Base-by-base conservation (phyloP, 2,888 invertebrate species). In the Rhimphoctona megacephalus region DNA sequence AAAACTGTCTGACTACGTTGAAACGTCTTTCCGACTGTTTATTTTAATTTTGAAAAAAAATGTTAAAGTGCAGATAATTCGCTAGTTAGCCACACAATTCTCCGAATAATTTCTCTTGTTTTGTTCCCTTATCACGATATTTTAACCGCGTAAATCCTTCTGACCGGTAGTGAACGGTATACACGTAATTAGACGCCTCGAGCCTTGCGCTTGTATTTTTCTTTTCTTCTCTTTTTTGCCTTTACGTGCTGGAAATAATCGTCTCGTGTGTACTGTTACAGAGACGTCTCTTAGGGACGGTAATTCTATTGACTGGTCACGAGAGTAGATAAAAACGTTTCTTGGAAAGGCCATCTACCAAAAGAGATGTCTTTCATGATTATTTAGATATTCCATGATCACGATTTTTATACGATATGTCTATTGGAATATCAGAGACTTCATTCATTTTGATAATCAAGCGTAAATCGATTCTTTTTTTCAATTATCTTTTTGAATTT, bases 161-260 rank as follows among this genome's bases (percentile, higher is more conserved):
- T 17, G 67, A 54, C 78, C 86, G 79, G 82, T 78, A 89, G 84
- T 78, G 77, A 91, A 89, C 88, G 90, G 89, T 87, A 85, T 88
- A 86, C 87, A 84, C 86, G 83, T 89, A 89, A 90, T 92, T 91
- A 89, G 88, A 77, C 85, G 88, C 88, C 88, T 85, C 87, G 88
- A 89, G 88, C 61, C 61, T 61, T 17, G 61, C 30, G 61, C 30
- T 61, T 61, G 61, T 17, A 3, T 30, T 30, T 61, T 30, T 49
- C 17, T 22, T 25, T n/a, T 49, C 17, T 61, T 61, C 78, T 61
- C n/a, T 52, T 72, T 49, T 43, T 61, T 57, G 11, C 88, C 89
- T 89, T 88, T 89, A 85, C 89, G 88, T 92, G 88, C 90, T 90
- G 83, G 92, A 93, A 93, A 92, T 93, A 92, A 93, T 92, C 88